A percentile compares a stretch with the other conserved stretches of the same genome.
Evolutionary conservation across 2,797 vertebrate species (phyloP).

Genomic region (Astyanax mexicanus): DNA sequence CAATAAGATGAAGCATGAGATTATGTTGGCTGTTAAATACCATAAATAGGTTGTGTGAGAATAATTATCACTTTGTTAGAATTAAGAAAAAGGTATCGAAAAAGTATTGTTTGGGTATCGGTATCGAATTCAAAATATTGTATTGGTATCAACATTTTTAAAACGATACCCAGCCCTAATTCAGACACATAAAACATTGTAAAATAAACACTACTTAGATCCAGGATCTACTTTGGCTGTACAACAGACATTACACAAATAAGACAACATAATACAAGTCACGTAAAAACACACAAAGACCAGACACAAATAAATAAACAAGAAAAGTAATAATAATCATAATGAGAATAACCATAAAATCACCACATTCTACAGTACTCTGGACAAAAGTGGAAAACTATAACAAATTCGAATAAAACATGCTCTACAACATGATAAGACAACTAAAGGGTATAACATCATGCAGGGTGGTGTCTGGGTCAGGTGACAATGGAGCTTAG

Average conservation of each 20-base stretch:
- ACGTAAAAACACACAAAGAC: constrained; percentile 29
- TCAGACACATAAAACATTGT: constrained; percentile 33
- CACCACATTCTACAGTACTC: not conserved
- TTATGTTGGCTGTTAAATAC: too few relatives aligned
- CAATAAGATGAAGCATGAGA: too few relatives aligned
- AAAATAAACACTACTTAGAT: constrained; percentile 45
- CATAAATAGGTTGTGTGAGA: too few relatives aligned
- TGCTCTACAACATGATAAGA: constrained; percentile 57
- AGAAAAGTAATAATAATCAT: not conserved
- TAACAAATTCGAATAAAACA: not conserved
- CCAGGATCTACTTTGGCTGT: constrained; percentile 43
- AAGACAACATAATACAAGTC: constrained; percentile 19
- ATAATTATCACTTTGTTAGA: too few relatives aligned
- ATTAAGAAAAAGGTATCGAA: too few relatives aligned
- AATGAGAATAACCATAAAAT: not conserved
- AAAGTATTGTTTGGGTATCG: too few relatives aligned
- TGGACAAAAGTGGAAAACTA: constrained; percentile 21
- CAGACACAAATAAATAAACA: not conserved
- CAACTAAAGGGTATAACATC: constrained; percentile 50
- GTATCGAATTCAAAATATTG: too few relatives aligned
- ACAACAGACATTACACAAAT: constrained; percentile 37
- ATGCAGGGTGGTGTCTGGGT: constrained; percentile 61
- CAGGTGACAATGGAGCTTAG: constrained; percentile 56
- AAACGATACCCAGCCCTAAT: too few relatives aligned
- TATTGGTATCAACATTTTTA: too few relatives aligned